phyloP scores from a whole-genome alignment of 2,113 vertebrate species.

The Regulus satrapa region DNA sequence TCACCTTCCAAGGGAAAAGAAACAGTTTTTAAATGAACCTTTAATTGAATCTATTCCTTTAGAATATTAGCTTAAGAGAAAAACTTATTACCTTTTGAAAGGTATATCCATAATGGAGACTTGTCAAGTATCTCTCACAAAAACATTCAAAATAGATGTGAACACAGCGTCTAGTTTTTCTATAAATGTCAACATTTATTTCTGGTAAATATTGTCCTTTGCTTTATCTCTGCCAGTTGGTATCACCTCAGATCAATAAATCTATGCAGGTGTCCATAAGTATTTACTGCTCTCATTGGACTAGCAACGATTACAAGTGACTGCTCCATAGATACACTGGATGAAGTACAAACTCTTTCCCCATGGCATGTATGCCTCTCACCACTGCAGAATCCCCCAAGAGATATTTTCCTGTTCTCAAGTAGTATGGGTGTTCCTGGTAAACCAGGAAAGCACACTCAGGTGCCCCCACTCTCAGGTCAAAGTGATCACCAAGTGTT shows the following conservation, averaged over 20 bases:
- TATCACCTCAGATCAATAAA: not conserved
- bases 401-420: not conserved
- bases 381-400: not conserved
- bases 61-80: conserved; percentile 3
- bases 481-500: accelerated
- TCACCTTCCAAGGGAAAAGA: conserved; percentile 10
- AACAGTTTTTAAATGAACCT: conserved; percentile 4
- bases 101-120: not conserved
- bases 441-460: not conserved
- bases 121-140: not conserved
- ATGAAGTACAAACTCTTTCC: not conserved
- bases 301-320: not conserved
- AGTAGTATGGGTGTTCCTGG: accelerated
- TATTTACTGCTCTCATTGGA: not conserved
- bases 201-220: not conserved
- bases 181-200: not conserved
- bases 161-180: not conserved
- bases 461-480: not conserved
- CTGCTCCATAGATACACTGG: not conserved
- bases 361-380: not conserved
- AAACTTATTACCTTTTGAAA: not conserved
- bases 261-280: not conserved
- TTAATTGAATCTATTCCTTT: conserved; percentile 22
- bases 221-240: not conserved
- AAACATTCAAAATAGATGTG: not conserved